phyloP scores from a whole-genome alignment of 1,140 invertebrate genomes.

The Forficula auricularia region DNA sequence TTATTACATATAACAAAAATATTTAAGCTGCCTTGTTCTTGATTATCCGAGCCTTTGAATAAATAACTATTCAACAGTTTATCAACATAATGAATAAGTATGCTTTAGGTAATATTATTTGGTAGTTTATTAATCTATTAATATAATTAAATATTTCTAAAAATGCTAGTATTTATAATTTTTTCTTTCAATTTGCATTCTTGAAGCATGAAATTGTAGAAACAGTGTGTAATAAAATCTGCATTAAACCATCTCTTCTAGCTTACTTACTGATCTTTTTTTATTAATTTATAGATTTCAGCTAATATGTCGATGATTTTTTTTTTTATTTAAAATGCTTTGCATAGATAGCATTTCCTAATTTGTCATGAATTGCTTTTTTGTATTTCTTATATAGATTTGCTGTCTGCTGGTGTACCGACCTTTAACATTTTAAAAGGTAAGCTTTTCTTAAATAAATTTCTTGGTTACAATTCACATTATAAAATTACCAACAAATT shows the following conservation, averaged over 20 bases:
- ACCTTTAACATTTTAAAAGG: constrained; percentile 61
- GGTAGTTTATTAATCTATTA: too few species aligned
- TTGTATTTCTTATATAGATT: constrained; percentile 34
- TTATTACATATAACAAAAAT: too few species aligned
- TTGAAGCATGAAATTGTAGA: not conserved
- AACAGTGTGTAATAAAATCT: constrained; percentile 11
- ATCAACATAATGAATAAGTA: too few species aligned
- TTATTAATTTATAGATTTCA: constrained; percentile 10
- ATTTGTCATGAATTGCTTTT: constrained; percentile 29
- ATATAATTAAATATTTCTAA: constrained; percentile 3
- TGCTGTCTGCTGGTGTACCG: constrained; percentile 49
- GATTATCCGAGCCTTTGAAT: too few species aligned
- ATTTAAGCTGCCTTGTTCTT: too few species aligned
- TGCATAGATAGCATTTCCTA: constrained; percentile 29
- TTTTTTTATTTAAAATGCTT: constrained; percentile 18
- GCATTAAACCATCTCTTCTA: constrained; percentile 6
- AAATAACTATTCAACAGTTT: too few species aligned
- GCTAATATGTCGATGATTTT: constrained; percentile 11
- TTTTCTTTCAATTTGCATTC: not conserved
- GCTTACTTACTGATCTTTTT: constrained; percentile 3
- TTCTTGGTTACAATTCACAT: constrained; percentile 10
- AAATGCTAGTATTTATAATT: not conserved
- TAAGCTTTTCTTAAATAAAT: constrained; percentile 24
- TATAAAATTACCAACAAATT: constrained; percentile 2
- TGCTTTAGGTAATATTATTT: too few species aligned